Conservation (phyloP, 2,888 invertebrate species). For the Philereme vetulata region DNA sequence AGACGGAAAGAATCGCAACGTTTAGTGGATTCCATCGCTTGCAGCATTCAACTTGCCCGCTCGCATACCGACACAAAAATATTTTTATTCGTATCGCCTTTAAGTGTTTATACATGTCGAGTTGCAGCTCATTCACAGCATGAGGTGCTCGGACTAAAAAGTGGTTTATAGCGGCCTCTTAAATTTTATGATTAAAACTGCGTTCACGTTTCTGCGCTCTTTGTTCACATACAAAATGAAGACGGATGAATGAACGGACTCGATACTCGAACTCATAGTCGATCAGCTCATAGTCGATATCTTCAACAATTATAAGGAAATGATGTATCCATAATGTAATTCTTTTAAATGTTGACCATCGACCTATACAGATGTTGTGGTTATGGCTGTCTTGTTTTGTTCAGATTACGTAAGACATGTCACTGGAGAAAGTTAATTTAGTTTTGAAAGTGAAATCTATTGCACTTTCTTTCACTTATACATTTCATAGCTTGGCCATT, state of each 20-base stretch:
- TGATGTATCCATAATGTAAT: slow-evolving; percentile 39
- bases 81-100: slow-evolving; percentile 52
- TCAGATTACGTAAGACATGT: slow-evolving; percentile 80
- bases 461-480: slow-evolving; percentile 81
- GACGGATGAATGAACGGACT: slow-evolving; percentile 37
- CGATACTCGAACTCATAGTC: slow-evolving; percentile 17
- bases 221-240: slow-evolving; percentile 28
- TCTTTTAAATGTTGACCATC: slow-evolving; percentile 44
- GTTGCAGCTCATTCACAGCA: slow-evolving; percentile 56
- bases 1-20: slow-evolving; percentile 52
- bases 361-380: slow-evolving; percentile 78
- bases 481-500: slow-evolving; percentile 71
- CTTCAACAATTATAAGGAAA: slow-evolving; percentile 28
- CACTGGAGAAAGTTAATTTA: slow-evolving; percentile 84
- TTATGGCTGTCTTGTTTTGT: slow-evolving; percentile 77
- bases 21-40: slow-evolving; percentile 60
- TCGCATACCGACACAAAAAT: slow-evolving; percentile 60
- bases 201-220: slow-evolving; percentile 23
- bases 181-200: slow-evolving; percentile 32
- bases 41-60: slow-evolving; percentile 54
- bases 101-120: slow-evolving; percentile 30
- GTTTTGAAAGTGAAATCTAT: slow-evolving; percentile 84
- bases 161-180: slow-evolving; percentile 40
- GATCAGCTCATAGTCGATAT: slow-evolving; percentile 26
- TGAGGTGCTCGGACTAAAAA: slow-evolving; percentile 52